phyloP scores from a whole-genome alignment of 30 jellyfish, hydroid and myxozoan genomes.

The Hydractinia symbiolongicarpus region DNA sequence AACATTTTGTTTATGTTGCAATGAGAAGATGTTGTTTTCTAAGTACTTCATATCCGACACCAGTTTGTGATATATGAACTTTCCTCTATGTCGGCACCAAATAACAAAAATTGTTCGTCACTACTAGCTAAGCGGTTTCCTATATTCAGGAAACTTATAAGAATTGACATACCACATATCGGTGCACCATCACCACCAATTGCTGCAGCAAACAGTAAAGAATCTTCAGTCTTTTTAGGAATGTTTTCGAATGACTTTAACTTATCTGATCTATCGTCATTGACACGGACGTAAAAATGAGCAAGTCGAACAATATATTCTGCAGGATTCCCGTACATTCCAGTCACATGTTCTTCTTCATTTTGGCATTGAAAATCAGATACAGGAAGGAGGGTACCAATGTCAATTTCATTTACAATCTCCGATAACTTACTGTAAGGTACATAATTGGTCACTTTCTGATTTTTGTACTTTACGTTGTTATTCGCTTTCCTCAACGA shows the following conservation, averaged over 20 bases:
- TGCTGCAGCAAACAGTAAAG: background rate
- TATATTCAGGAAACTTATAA: background rate
- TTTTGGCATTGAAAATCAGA: background rate
- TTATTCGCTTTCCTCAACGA: background rate
- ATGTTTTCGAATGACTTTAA: background rate
- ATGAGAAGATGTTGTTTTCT: background rate
- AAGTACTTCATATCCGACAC: background rate
- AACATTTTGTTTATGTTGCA: background rate
- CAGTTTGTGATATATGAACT: background rate
- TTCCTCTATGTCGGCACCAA: background rate
- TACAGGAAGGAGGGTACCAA: background rate
- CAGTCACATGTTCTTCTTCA: background rate
- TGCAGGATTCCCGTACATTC: background rate
- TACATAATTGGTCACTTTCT: background rate
- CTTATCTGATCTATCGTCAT: background rate
- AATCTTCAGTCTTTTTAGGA: background rate
- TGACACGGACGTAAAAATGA: background rate
- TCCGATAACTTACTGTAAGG: background rate
- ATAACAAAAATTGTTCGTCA: background rate
- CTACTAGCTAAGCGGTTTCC: background rate
- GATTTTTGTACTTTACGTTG: background rate
- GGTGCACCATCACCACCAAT: slow-evolving; percentile 15
- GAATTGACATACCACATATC: background rate
- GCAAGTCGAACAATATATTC: background rate
- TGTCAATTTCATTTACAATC: background rate